Evolutionary conservation across 2,113 vertebrate species (phyloP), one percentile per base, ranked within the genome.

Genomic region (Pterophyllum scalare): DNA sequence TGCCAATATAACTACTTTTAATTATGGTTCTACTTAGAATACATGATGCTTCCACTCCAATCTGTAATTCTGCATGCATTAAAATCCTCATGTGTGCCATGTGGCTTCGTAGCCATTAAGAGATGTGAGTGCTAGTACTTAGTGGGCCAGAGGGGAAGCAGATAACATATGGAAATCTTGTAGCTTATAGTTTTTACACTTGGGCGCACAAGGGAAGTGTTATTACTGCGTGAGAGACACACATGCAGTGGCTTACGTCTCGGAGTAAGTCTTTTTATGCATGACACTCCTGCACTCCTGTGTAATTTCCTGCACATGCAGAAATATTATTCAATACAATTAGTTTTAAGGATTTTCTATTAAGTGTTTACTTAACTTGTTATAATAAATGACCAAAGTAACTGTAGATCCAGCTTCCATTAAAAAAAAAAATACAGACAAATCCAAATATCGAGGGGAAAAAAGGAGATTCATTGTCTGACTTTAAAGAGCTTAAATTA

Each of bases 401-500:
- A 79, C 9, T 38, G 56, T 22, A 60, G 33, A 49, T 38, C 28
- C 38, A 46, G 24, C 83, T 22, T 70, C 59, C 75, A 75, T 83
- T 81, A 78, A 78, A 81, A 77, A 81, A 77, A 77, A 74, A 81
- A 70, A 61, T 17, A 13, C 26, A 65, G 49, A 54, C 6, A 26
- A 38, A 58, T 85, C 22, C 49, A 56, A 74, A 60, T 59, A 81
- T 82, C 9, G 8, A 82, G 61, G 22, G 10, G 38, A 46, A 75
- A 40, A 72, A 57, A 22, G 6, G 77, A 72, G 43, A 52, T 70
- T 70, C 49, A 28, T 24, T 52, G 43, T 82, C 62, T 49, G 83
- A 83, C 59, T 75, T 59, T 43, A 62, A 70, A 82, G 75, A 19
- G 43, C 80, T 49, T 74, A 7, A 67, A 88, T 81, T 75, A 81